Conservation (phyloP, 1,140 invertebrate genomes). For the Macrobrachium nipponense region DNA sequence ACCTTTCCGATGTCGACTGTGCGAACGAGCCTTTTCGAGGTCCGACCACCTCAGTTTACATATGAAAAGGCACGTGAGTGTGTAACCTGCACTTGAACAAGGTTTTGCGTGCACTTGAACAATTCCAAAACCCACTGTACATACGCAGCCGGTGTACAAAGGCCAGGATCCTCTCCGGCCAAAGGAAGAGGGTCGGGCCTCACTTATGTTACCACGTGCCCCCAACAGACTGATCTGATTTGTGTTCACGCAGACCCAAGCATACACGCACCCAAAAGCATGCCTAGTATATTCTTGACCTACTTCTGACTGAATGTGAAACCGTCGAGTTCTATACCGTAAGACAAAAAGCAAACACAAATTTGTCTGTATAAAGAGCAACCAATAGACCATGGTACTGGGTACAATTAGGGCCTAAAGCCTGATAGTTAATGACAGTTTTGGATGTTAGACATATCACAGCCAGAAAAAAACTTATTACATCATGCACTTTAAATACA, state of each 20-base stretch:
- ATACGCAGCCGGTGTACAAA: slow-evolving; percentile 50
- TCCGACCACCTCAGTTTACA: slow-evolving; percentile 77
- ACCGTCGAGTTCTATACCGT: slow-evolving; percentile 1
- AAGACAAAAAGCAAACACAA: too few species aligned
- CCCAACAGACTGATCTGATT: neutral
- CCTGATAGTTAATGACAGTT: too few species aligned
- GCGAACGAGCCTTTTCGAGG: slow-evolving; percentile 75
- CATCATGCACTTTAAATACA: too few species aligned
- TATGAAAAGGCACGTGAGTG: slow-evolving; percentile 74
- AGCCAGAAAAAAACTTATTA: too few species aligned
- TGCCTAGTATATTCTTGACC: neutral
- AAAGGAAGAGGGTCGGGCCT: slow-evolving; percentile 20
- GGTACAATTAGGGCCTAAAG: neutral
- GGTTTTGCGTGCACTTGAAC: too few species aligned
- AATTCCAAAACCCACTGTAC: slow-evolving; percentile 18
- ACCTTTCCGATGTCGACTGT: slow-evolving; percentile 74
- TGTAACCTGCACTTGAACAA: slow-evolving; percentile 58
- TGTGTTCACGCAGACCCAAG: neutral
- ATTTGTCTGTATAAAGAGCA: neutral
- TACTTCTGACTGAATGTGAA: neutral
- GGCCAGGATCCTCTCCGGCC: slow-evolving; percentile 4
- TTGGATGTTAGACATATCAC: too few species aligned
- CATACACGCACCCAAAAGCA: slow-evolving; percentile 9
- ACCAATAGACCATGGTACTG: slow-evolving; percentile 2
- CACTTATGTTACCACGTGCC: slow-evolving; percentile 47